Evolutionary conservation across 2,888 invertebrate genomes (phyloP).

Genomic region (Gryllus longicercus): DNA sequence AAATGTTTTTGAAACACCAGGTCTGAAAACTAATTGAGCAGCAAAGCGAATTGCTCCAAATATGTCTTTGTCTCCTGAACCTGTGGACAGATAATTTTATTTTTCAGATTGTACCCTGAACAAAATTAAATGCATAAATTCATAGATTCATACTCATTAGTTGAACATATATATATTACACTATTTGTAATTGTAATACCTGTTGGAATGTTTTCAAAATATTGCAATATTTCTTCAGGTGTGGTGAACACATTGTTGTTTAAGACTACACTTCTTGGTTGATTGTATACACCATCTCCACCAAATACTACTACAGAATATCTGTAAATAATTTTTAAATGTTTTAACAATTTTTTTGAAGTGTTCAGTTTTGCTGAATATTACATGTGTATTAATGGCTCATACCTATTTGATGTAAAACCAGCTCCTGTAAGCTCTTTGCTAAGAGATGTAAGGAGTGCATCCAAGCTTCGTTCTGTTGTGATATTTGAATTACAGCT

Average conservation of each 20-base stretch:
- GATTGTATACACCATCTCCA: constrained; percentile 68
- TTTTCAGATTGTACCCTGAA: neutral
- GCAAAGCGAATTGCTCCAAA: constrained; percentile 74
- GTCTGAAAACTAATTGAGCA: constrained; percentile 69
- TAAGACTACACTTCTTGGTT: constrained; percentile 69
- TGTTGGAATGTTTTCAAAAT: constrained; percentile 66
- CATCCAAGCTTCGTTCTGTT: constrained; percentile 64
- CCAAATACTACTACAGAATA: constrained; percentile 82
- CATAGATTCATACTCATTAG: no score
- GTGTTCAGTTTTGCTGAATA: no score
- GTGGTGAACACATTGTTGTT: constrained; percentile 68
- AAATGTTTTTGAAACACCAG: constrained; percentile 79
- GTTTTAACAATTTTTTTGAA: neutral
- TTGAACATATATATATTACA: no score
- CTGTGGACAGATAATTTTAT: constrained; percentile 41
- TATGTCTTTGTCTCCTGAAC: constrained; percentile 63
- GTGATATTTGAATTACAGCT: constrained; percentile 72
- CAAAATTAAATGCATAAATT: no score
- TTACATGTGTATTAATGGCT: no score
- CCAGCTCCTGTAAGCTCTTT: constrained; percentile 55
- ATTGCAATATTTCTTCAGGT: constrained; percentile 58
- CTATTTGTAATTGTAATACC: constrained; percentile 47
- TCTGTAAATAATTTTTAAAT: constrained; percentile 48
- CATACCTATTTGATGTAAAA: constrained; percentile 30
- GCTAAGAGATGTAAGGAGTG: constrained; percentile 63